phyloP scores from a whole-genome alignment of 2,888 invertebrate species.

The Zonitis immaculata region DNA sequence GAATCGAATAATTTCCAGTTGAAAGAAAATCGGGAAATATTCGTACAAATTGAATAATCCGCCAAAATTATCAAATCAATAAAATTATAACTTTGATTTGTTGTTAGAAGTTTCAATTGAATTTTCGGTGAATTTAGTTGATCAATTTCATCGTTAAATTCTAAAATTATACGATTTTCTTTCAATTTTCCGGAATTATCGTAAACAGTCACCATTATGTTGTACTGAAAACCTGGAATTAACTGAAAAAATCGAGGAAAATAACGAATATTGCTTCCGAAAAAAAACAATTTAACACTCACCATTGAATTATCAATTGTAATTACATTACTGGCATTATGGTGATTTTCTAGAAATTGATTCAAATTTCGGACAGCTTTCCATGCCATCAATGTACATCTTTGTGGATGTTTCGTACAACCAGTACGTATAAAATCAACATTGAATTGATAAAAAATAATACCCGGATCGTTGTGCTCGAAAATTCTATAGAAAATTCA shows the following conservation, averaged over 20 bases:
- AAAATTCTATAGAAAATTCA: conserved; percentile 6
- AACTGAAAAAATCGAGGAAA: conserved; percentile 14
- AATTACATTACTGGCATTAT: background rate
- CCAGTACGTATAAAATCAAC: conserved; percentile 13
- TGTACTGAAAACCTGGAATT: conserved; percentile 16
- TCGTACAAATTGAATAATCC: background rate
- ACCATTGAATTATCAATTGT: conserved; percentile 7
- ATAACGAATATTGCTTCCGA: too few species aligned
- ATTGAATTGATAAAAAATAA: conserved; percentile 10
- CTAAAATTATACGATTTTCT: conserved; percentile 11
- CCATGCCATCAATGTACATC: conserved; percentile 18
- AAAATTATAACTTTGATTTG: background rate
- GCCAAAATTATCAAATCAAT: background rate
- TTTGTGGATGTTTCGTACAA: conserved; percentile 8
- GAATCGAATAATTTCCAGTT: conserved; percentile 12
- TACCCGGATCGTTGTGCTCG: conserved; percentile 2
- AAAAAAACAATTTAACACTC: too few species aligned
- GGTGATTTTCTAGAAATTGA: conserved; percentile 8
- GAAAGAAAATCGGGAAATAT: conserved; percentile 9
- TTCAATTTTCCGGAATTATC: conserved; percentile 3
- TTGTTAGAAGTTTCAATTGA: background rate
- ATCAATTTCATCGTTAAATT: conserved; percentile 7
- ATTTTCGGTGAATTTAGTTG: background rate
- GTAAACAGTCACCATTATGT: conserved; percentile 11
- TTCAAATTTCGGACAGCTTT: conserved; percentile 13